Percentiles rank a stretch among this genome's conserved stretches.
These are phyloP conservation scores for Solea solea DNA, from an alignment of 2,113 vertebrate species.

Conservation along the genomic window DNA sequence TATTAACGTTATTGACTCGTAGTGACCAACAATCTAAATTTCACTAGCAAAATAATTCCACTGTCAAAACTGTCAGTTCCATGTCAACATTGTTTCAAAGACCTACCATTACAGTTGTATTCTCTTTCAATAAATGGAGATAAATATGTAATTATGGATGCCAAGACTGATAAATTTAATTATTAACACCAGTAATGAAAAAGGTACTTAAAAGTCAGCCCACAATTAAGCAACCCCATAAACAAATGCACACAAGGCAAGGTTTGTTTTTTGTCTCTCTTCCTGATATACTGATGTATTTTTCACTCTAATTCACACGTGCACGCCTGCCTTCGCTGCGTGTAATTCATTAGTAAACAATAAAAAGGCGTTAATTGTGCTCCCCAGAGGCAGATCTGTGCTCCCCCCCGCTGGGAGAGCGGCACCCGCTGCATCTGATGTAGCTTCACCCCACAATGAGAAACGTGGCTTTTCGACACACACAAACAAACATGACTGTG, in stretches of 20 bases:
- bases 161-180: too few species aligned
- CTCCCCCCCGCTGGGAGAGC: constrained; percentile 58
- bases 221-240: constrained; percentile 25
- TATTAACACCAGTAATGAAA: not conserved
- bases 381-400: constrained; percentile 68
- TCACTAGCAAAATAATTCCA: too few species aligned
- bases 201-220: constrained; percentile 38
- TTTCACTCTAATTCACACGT: constrained; percentile 41
- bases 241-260: not conserved
- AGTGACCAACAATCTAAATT: too few species aligned
- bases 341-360: constrained; percentile 78
- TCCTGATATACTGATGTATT: constrained; percentile 33
- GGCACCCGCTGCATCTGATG: constrained; percentile 64
- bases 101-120: not conserved
- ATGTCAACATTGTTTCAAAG: too few species aligned
- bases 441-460: constrained; percentile 61
- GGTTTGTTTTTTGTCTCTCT: constrained; percentile 12
- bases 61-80: too few species aligned
- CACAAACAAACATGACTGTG: constrained; percentile 62
- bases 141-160: too few species aligned
- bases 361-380: constrained; percentile 72
- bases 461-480: constrained; percentile 35
- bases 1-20: too few species aligned
- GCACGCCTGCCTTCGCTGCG: constrained; percentile 41
- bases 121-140: not conserved